Percentiles rank a stretch among this genome's conserved stretches.
phyloP scores from a whole-genome alignment of 1,140 invertebrate genomes.

The Chironomus tepperi region DNA sequence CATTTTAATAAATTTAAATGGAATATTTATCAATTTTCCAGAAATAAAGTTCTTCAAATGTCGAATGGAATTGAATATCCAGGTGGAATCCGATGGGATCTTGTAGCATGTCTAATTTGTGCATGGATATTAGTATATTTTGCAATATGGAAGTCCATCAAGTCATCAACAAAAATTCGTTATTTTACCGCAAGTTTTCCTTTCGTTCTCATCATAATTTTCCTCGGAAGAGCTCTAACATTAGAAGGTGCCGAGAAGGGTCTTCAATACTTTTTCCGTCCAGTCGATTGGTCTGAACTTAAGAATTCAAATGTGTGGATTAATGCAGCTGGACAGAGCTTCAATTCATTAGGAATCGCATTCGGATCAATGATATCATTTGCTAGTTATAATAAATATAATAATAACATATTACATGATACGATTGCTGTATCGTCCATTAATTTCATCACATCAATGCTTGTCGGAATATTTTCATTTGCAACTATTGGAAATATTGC shows the following conservation, averaged over 20 bases:
- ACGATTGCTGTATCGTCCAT: slow-evolving; percentile 72
- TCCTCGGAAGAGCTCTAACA: slow-evolving; percentile 68
- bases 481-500: slow-evolving; percentile 81
- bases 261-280: slow-evolving; percentile 74
- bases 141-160: slow-evolving; percentile 86
- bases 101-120: slow-evolving; percentile 74
- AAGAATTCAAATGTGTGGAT: slow-evolving; percentile 80
- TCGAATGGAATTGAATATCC: slow-evolving; percentile 70
- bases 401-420: slow-evolving; percentile 81
- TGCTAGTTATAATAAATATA: slow-evolving; percentile 89
- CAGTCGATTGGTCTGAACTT: slow-evolving; percentile 75
- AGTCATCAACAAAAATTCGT: slow-evolving; percentile 71
- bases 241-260: slow-evolving; percentile 72
- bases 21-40: slow-evolving; percentile 40
- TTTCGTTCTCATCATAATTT: slow-evolving; percentile 70
- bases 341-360: slow-evolving; percentile 85
- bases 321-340: slow-evolving; percentile 84
- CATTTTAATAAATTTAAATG: slow-evolving; percentile 23
- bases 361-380: slow-evolving; percentile 91
- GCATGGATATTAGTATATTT: slow-evolving; percentile 89
- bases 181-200: slow-evolving; percentile 83
- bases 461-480: slow-evolving; percentile 81
- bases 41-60: slow-evolving; percentile 74
- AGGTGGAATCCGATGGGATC: slow-evolving; percentile 74
- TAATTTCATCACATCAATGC: slow-evolving; percentile 71